phyloP scores from a whole-genome alignment of 2,797 vertebrate genomes.

The Lacerta agilis region DNA sequence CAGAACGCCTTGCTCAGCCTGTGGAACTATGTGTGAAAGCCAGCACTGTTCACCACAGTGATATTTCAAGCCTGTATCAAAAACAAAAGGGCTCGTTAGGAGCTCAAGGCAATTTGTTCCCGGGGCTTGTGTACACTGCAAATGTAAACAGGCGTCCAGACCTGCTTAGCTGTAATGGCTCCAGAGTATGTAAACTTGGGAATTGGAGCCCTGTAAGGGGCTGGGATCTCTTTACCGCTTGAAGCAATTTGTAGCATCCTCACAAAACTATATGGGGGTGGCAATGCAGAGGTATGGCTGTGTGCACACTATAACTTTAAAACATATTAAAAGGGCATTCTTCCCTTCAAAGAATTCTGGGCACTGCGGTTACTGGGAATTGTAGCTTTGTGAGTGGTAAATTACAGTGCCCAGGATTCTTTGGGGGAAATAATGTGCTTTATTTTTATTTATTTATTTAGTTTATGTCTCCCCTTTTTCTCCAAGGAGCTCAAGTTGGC shows the following conservation, averaged over 20 bases:
- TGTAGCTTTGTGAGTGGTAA: too few species aligned
- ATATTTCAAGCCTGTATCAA: background rate
- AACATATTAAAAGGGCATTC: too few species aligned
- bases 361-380: too few species aligned
- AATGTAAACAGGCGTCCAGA: background rate
- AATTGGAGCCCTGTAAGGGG: background rate
- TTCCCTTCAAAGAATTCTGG: too few species aligned
- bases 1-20: background rate
- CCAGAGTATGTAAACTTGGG: background rate
- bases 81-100: background rate
- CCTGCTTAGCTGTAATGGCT: background rate
- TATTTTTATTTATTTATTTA: too few species aligned
- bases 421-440: too few species aligned
- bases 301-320: too few species aligned
- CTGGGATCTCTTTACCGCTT: background rate
- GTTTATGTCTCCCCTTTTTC: too few species aligned
- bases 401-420: too few species aligned
- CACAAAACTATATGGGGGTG: background rate
- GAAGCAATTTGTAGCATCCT: background rate
- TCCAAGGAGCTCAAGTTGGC: too few species aligned
- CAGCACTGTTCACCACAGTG: background rate
- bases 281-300: too few species aligned
- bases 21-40: background rate
- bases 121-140: background rate
- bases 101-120: background rate